These are phyloP conservation scores for Hypomecis atomaria DNA, from an alignment of 2,888 invertebrate genomes.

Conservation along the genomic window DNA sequence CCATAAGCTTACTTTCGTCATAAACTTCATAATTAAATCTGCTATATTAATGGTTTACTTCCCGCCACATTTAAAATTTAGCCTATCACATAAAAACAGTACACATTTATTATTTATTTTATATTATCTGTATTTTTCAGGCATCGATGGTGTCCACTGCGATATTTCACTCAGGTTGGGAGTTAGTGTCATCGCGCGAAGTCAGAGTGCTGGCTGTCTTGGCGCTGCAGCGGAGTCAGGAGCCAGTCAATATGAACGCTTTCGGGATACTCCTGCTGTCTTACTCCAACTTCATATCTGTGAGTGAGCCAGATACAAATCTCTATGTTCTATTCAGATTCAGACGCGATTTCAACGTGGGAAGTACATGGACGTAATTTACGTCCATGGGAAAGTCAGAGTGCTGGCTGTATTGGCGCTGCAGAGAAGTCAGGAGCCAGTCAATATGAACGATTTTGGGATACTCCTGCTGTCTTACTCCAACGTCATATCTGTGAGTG, in stretches of 20 bases:
- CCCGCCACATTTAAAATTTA: not conserved
- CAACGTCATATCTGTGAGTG: not conserved
- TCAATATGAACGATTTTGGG: too few species aligned
- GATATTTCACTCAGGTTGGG: conserved; percentile 69
- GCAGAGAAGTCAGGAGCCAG: too few species aligned
- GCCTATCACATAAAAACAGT: not conserved
- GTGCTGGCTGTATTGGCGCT: too few species aligned
- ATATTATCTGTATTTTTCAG: conserved; percentile 42
- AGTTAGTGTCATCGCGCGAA: conserved; percentile 40
- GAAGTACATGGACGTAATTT: too few species aligned
- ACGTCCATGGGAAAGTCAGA: too few species aligned
- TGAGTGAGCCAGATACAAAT: conserved; percentile 39
- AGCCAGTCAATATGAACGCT: conserved; percentile 62
- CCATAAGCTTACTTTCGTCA: too few species aligned
- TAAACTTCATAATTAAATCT: not conserved
- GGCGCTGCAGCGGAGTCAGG: conserved; percentile 61
- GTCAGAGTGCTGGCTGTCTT: conserved; percentile 55
- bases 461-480: too few species aligned
- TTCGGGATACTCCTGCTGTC: conserved; percentile 63
- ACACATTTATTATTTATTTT: too few species aligned
- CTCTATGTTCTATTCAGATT: not conserved
- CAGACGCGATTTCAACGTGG: too few species aligned
- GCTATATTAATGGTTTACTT: not conserved
- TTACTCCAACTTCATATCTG: conserved; percentile 61
- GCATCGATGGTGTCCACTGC: conserved; percentile 57